Evolutionary conservation across 2,888 invertebrate species (phyloP).

Genomic region (Catocala sponsa): DNA sequence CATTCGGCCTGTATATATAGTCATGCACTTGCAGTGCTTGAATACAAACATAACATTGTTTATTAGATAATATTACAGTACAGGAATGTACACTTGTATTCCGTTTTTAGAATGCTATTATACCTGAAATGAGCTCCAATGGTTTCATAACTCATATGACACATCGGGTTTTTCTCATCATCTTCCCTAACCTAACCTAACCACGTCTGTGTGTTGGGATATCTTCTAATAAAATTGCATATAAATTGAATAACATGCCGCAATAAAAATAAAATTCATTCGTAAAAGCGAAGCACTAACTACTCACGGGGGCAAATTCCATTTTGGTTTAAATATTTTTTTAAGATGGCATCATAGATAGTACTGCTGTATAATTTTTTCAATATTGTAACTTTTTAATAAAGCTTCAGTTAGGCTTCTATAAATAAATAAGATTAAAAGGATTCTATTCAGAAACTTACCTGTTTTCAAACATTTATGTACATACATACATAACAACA

Average conservation of each 20-base stretch:
- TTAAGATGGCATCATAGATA: neutral
- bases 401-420: neutral
- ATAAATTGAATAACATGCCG: constrained; percentile 13
- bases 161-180: too few species aligned
- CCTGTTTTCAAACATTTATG: constrained; percentile 20
- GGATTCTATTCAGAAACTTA: constrained; percentile 19
- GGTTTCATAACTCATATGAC: too few species aligned
- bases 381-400: neutral
- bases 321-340: neutral
- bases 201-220: constrained; percentile 1
- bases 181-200: neutral
- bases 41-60: neutral
- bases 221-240: neutral
- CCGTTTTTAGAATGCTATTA: too few species aligned
- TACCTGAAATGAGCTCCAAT: too few species aligned
- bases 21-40: constrained; percentile 7
- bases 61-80: neutral
- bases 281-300: constrained; percentile 22
- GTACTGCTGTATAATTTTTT: neutral
- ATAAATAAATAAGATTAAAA: constrained; percentile 1
- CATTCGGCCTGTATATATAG: neutral
- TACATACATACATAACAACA: constrained; percentile 20
- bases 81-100: neutral
- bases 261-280: constrained; percentile 5
- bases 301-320: constrained; percentile 11